Base-by-base conservation (phyloP, 2,113 vertebrate species). In the Tympanuchus pallidicinctus region DNA sequence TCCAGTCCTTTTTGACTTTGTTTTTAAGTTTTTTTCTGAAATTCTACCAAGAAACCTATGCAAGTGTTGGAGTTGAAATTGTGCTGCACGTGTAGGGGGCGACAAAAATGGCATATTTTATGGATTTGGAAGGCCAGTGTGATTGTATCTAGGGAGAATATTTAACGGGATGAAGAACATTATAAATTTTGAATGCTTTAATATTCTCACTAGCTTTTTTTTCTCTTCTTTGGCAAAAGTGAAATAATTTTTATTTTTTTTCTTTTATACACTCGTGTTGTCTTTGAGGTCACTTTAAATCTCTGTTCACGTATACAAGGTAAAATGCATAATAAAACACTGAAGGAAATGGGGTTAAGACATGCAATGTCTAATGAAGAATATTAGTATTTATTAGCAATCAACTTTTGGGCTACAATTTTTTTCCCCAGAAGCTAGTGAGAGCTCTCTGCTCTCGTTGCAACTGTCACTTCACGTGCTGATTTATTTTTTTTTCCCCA, bases 311-410 rank as follows among this genome's bases (percentile, higher is more conserved):
- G 61, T 83, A 3, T 71, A 69, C 0, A 3, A 91, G 72, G 82
- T 72, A 78, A 91, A 90, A 91, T 36, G 28, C 20, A 13, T 78
- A 78, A 52, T 75, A 83, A 86, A 91, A n/a, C 57, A 59, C 69
- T 78, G 83, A 93, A 82, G 65, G 65, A 91, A 95, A 71, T 56
- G 65, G 40, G 48, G 63, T 86, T 86, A 90, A 90, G 88, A 69
- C 12, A 30, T 20, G 6, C 27, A 59, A n/a, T 86, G 59, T 84
- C 76, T 88, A 83, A 89, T 89, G 86, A 81, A 88, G 40, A 32
- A 36, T 94, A 81, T 75, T 78, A 80, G 32, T 80, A 71, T 78
- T 88, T 92, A 86, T 91, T 86, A 82, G 47, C 79, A 86, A 73
- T 69, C 34, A 14, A 83, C 30, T 54, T 80, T 71, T 92, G 76